These are phyloP conservation scores for Paracentrotus lividus DNA, from an alignment of 53 echinoderm and acorn worm genomes.

Conservation along the genomic window DNA sequence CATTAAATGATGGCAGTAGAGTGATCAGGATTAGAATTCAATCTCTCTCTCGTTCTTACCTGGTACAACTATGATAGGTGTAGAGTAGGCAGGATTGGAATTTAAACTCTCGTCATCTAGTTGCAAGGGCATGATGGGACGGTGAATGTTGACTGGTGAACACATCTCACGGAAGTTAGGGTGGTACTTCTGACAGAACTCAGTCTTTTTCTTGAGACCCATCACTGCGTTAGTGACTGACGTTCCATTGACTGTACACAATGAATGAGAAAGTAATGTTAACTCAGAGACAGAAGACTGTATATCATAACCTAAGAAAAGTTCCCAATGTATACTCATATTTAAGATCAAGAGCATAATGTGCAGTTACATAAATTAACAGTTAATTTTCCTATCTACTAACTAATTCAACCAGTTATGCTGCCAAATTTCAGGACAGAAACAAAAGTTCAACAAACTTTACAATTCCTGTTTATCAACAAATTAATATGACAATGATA, in stretches of 20 bases:
- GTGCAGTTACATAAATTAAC: too few species aligned
- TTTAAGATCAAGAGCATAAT: too few species aligned
- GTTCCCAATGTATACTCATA: too few species aligned
- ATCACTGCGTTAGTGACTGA: not conserved
- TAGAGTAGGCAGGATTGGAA: conserved; percentile 82
- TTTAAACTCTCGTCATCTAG: conserved; percentile 83
- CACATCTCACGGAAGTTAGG: conserved; percentile 66
- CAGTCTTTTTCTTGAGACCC: conserved; percentile 67
- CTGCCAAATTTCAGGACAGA: too few species aligned
- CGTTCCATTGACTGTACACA: conserved; percentile 42
- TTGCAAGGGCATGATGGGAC: conserved; percentile 75
- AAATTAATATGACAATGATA: too few species aligned
- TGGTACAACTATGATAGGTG: conserved; percentile 93
- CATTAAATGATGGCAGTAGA: too few species aligned
- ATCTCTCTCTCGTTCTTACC: conserved; percentile 68
- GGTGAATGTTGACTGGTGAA: conserved; percentile 76
- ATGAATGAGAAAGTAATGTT: not conserved
- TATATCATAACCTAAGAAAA: too few species aligned
- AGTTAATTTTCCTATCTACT: too few species aligned
- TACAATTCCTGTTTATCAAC: too few species aligned
- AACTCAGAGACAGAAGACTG: not conserved
- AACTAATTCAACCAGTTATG: too few species aligned
- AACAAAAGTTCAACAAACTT: too few species aligned
- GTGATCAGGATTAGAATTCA: too few species aligned
- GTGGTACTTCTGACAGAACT: conserved; percentile 88